phyloP scores from a whole-genome alignment of 2,888 invertebrate species.

The Mythimna ferrago region DNA sequence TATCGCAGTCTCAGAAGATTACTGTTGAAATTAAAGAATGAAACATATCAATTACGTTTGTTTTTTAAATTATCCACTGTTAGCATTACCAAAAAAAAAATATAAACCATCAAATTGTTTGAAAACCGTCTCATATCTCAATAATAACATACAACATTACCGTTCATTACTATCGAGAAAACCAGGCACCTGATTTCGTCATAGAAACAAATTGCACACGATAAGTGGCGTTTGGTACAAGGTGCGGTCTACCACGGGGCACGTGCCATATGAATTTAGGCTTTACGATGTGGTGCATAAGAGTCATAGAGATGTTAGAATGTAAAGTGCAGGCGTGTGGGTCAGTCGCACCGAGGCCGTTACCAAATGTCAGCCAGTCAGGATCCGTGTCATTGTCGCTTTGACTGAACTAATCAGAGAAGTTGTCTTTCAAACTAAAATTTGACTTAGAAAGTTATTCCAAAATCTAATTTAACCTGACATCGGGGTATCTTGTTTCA shows the following conservation, averaged over 20 bases:
- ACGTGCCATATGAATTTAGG: conserved; percentile 37
- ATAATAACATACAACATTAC: conserved; percentile 35
- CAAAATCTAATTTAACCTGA: neutral
- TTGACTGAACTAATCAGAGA: conserved; percentile 52
- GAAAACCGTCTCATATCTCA: conserved; percentile 5
- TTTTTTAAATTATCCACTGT: neutral
- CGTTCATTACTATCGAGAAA: conserved; percentile 50
- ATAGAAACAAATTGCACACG: conserved; percentile 80
- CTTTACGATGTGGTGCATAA: conserved; percentile 65
- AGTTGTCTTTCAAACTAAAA: conserved; percentile 26
- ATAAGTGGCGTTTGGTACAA: conserved; percentile 74
- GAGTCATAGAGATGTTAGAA: conserved; percentile 65
- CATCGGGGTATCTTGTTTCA: conserved; percentile 1
- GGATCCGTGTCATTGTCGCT: conserved; percentile 80
- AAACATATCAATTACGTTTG: neutral
- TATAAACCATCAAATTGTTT: conserved; percentile 1
- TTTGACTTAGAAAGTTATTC: conserved; percentile 18
- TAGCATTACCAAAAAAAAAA: conserved; percentile 2
- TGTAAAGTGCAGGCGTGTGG: conserved; percentile 77
- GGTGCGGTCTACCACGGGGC: conserved; percentile 68
- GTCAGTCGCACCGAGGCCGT: conserved; percentile 84
- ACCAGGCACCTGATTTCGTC: conserved; percentile 72
- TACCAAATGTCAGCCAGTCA: conserved; percentile 83
- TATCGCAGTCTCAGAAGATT: neutral
- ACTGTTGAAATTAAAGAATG: neutral